Evolutionary conservation across 2,888 invertebrate genomes (phyloP), one percentile per base, ranked within the genome.

Genomic region (Plagiodera versicolora): DNA sequence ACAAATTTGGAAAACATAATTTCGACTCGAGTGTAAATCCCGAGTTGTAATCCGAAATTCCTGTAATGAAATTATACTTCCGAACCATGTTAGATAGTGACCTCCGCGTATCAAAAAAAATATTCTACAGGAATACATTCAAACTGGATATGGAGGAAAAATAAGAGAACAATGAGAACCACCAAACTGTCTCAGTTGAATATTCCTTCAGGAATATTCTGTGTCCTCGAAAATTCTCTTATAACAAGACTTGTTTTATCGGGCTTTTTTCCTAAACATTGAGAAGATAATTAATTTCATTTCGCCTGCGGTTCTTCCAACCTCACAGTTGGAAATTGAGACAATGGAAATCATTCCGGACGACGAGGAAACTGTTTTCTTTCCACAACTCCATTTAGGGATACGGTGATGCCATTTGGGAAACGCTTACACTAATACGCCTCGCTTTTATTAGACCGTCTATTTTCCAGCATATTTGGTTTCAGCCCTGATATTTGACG

Each of bases 201-300:
- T 24, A 24, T 6, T 32, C 32, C 32, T 32, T 5, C 11, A 8
- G 10, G 32, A 14, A 39, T 39, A 39, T 39, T 39, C 14, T 39
- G 39, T 39, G 39, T 14, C 39, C 14, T 2, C n/a, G 14, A 39
- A 39, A 11, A 39, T 39, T 32, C 8, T 32, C 2, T 3, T 39
- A 14, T 39, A 39, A n/a, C 39, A 4, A 8, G 14, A 39, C 14
- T 39, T 14, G 39, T 39, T 39, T 39, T 14, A 39, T 39, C 39
- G 14, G 39, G 14, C 39, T 14, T 14, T 44, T 52, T 53, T 17
- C 44, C 39, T 44, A 53, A 53, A 53, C 44, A 53, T 44, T 4
- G 53, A 20, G 44, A 44, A 53, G 44, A 53, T 53, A 53, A 53
- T 53, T 53, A 53, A 53, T 53, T 53, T 24, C 14, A 44, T 35